Conservation (phyloP, 2,113 vertebrate species). For the Podarcis cretensis region DNA sequence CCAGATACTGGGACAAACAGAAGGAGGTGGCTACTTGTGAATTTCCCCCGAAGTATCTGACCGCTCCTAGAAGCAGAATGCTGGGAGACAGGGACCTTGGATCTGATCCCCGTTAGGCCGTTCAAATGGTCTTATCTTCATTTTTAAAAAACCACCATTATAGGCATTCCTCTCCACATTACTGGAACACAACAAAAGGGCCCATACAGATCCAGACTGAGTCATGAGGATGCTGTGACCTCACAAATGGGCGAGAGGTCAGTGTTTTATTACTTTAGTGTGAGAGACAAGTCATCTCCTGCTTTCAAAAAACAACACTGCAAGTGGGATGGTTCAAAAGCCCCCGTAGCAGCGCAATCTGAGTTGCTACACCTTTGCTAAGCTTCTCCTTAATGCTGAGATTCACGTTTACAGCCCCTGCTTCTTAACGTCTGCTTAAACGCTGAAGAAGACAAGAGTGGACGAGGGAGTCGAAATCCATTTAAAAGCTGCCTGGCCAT, state of each 20-base stretch:
- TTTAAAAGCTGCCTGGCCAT: slow-evolving; percentile 57
- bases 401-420: slow-evolving; percentile 24
- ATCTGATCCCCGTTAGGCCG: not conserved
- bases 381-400: not conserved
- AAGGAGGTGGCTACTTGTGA: too few relatives aligned
- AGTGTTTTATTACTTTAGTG: not conserved
- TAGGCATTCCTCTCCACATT: not conserved
- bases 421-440: slow-evolving; percentile 25
- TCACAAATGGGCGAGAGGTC: not conserved
- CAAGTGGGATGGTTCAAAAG: not conserved
- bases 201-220: not conserved
- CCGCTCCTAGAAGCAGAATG: too few relatives aligned
- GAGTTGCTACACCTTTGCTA: not conserved
- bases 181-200: not conserved
- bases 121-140: not conserved
- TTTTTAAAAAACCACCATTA: not conserved
- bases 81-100: too few relatives aligned
- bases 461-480: slow-evolving; percentile 38
- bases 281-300: not conserved
- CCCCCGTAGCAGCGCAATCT: not conserved
- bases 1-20: too few relatives aligned
- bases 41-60: too few relatives aligned
- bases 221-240: not conserved
- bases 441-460: slow-evolving; percentile 25
- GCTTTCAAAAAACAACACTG: not conserved